phyloP scores from a whole-genome alignment of 2,888 invertebrate genomes.

The Serrognathus titanus region DNA sequence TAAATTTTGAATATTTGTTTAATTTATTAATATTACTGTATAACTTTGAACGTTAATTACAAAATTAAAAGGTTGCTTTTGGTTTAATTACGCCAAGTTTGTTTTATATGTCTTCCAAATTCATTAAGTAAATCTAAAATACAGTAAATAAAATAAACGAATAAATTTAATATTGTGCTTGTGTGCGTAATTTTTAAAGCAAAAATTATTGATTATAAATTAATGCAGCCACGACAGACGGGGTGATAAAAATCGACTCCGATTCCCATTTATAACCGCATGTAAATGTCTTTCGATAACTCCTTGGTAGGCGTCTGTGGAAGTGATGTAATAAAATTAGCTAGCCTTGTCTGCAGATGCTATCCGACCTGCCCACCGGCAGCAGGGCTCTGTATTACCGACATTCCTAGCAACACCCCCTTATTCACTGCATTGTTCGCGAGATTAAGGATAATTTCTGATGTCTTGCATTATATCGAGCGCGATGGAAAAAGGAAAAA shows the following conservation, averaged over 20 bases:
- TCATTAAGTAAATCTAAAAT: too few relatives aligned
- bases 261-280: constrained; percentile 2
- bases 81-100: too few relatives aligned
- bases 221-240: background rate
- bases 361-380: constrained; percentile 29
- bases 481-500: background rate
- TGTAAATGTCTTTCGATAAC: constrained; percentile 16
- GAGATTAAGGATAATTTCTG: constrained; percentile 1
- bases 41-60: too few relatives aligned
- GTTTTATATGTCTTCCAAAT: too few relatives aligned
- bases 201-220: background rate
- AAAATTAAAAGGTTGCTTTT: too few relatives aligned
- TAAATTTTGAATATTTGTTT: too few relatives aligned
- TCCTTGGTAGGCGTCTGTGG: constrained; percentile 15
- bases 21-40: too few relatives aligned
- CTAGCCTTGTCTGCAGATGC: constrained; percentile 26
- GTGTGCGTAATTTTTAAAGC: too few relatives aligned
- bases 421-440: constrained; percentile 3
- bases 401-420: constrained; percentile 12
- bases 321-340: constrained; percentile 28
- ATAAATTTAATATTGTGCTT: too few relatives aligned
- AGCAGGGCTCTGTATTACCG: constrained; percentile 17
- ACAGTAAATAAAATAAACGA: too few relatives aligned
- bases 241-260: background rate
- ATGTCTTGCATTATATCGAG: background rate